Base-by-base conservation (phyloP, 2,888 invertebrate species). In the Synanthedon vespiformis region DNA sequence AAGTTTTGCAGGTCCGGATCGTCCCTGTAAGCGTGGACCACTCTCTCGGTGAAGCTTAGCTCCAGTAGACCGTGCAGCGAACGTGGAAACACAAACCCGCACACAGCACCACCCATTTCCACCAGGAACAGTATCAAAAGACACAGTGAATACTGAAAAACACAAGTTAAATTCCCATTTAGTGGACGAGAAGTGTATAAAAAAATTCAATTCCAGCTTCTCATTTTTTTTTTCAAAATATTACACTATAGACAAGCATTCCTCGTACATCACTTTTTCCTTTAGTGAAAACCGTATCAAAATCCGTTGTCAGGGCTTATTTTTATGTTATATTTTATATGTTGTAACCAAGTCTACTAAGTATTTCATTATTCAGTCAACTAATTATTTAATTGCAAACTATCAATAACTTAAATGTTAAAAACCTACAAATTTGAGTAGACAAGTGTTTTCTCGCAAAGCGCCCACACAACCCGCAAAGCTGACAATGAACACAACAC, bases 401-500 rank as follows among this genome's bases (percentile, higher is more conserved):
- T 34, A 6, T 34, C 8, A 22, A 22, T 22, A 22, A 22, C 22
- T 22, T 22, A 22, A 22, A 22, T 22, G 4, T 22, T 1, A 16
- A 18, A 40, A 63, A 90, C 93, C 91, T 86, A 95, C 95, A 83
- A 97, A 94, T 89, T 96, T 96, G 12, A 98, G 89, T 56, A 98
- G 86, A 71, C 94, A 95, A 0, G 96, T 95, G 77, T 98, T 98
- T 82, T 98, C 97, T 55, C 97, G 84, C 6, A 96, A 83, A 0
- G 96, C 95, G 49, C 95, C 97, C 12, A 98, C 92, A 74, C 97
- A 98, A 5, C 97, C 97, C 16, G 96, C 94, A 77, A 97, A 97
- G 76, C 96, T 96, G 52, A 98, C 95, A 51, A 95, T 90, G 79
- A 97, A 97, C n/a, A 97, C 93, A 6, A 97, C 92, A 40, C 92